Evolutionary conservation across 2,113 vertebrate species (phyloP), one percentile per base, ranked within the genome.

Genomic region (Pseudolaguvia tuberculata): DNA sequence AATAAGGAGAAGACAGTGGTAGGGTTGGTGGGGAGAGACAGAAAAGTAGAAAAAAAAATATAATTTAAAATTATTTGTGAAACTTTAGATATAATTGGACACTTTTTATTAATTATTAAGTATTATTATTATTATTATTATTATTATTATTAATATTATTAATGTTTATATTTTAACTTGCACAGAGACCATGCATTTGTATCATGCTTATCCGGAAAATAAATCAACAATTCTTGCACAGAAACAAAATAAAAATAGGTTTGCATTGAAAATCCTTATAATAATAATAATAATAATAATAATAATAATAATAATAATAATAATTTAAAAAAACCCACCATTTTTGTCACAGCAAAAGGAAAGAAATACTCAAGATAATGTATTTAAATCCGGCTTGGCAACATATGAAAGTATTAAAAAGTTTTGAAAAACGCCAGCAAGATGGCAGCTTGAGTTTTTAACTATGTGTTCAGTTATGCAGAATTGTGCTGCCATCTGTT

Each of bases 1-100:
- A 93, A 86, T 90, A 80, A 82, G 89, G 83, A 69, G 68, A 66
- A 73, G 55, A 84, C 81, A 84, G 79, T 83, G 78, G 82, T 70
- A 47, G 74, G 20, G 42, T 68, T 4, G 0, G 76, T 50, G 83
- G 14, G 53, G 73, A 52, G 83, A 74, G 70, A 85, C 63, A 89
- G 86, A 91, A 82, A 82, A 85, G 79, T 75, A 21, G 85, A 90
- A 86, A 90, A 90, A 84, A 85, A 80, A 83, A 87, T 87, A 86
- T 78, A 86, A 83, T 76, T 87, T 83, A 85, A 82, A 89, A 84
- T 72, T 78, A 85, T 79, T 68, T 78, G 56, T 57, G 58, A 82
- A 82, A 85, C 72, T 82, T 85, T 80, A 23, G 62, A 78, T 63
- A 75, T 61, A 76, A 51, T 80, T 73, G 70, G 78, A 84, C 83